phyloP scores from a whole-genome alignment of 2,797 vertebrate species.

The Menidia menidia region DNA sequence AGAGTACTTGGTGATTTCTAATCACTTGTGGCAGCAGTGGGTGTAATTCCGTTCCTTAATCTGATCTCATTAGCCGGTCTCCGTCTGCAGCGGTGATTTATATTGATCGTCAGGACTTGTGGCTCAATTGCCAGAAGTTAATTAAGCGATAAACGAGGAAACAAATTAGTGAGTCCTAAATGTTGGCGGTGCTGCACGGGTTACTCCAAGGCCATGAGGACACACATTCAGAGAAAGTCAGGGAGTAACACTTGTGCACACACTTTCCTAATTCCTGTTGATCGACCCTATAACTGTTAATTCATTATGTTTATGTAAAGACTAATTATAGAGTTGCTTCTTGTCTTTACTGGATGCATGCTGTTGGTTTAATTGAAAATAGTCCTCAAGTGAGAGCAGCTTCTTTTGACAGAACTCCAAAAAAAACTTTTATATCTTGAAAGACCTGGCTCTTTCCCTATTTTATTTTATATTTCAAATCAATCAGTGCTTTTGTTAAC shows the following conservation, averaged over 20 bases:
- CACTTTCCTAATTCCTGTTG: not conserved
- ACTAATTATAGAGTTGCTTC: no score
- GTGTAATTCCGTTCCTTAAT: slow-evolving; percentile 70
- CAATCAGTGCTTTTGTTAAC: not conserved
- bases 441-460: not conserved
- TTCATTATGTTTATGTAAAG: not conserved
- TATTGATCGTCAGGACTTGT: slow-evolving; percentile 59
- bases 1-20: slow-evolving; percentile 68
- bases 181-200: slow-evolving; percentile 23
- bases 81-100: slow-evolving; percentile 59
- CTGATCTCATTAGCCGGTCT: slow-evolving; percentile 69
- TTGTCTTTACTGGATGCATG: no score
- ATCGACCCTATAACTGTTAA: not conserved
- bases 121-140: slow-evolving; percentile 57
- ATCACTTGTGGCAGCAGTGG: slow-evolving; percentile 64
- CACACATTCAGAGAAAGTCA: slow-evolving; percentile 15
- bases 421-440: not conserved
- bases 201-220: slow-evolving; percentile 11
- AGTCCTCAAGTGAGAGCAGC: not conserved
- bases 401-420: not conserved
- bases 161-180: slow-evolving; percentile 57
- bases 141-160: slow-evolving; percentile 73
- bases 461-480: not conserved
- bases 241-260: not conserved
- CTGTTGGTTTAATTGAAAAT: no score